Evolutionary conservation across 2,113 vertebrate genomes (phyloP).

Genomic region (Poecilia latipinna): DNA sequence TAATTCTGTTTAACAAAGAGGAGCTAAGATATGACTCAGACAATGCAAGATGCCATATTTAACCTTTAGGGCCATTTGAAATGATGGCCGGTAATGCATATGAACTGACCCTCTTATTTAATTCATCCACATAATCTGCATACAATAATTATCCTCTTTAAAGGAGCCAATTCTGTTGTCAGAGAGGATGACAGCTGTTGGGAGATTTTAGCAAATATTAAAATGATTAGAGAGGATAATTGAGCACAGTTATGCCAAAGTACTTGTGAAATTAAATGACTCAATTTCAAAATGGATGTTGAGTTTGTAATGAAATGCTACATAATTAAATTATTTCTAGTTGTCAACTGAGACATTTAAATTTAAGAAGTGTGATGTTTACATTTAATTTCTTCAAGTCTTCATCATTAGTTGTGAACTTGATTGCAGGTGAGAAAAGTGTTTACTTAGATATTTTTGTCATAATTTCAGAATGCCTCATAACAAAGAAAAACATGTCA

Average conservation of each 20-base stretch:
- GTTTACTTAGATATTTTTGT: neutral
- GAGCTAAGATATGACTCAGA: neutral
- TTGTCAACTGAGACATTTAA: neutral
- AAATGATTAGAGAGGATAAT: slow-evolving; percentile 19
- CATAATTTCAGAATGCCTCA: neutral
- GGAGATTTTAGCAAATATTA: slow-evolving; percentile 20
- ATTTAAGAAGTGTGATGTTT: neutral
- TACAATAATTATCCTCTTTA: slow-evolving; percentile 36
- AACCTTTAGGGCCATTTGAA: slow-evolving; percentile 6
- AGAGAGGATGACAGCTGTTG: slow-evolving; percentile 10
- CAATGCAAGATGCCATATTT: neutral
- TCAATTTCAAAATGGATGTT: slow-evolving; percentile 13
- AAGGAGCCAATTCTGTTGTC: slow-evolving; percentile 31
- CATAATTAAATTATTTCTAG: slow-evolving; percentile 5
- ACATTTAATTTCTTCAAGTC: neutral
- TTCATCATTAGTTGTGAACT: neutral
- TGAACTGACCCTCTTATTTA: slow-evolving; percentile 17
- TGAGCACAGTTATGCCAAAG: slow-evolving; percentile 6
- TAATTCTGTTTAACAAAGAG: neutral
- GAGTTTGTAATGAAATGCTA: slow-evolving; percentile 15
- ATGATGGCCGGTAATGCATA: neutral
- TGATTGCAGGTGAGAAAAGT: neutral
- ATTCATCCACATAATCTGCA: slow-evolving; percentile 25
- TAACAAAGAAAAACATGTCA: no score
- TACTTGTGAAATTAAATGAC: slow-evolving; percentile 21